phyloP scores from a whole-genome alignment of 2,888 invertebrate species.

The Ceriagrion tenellum region DNA sequence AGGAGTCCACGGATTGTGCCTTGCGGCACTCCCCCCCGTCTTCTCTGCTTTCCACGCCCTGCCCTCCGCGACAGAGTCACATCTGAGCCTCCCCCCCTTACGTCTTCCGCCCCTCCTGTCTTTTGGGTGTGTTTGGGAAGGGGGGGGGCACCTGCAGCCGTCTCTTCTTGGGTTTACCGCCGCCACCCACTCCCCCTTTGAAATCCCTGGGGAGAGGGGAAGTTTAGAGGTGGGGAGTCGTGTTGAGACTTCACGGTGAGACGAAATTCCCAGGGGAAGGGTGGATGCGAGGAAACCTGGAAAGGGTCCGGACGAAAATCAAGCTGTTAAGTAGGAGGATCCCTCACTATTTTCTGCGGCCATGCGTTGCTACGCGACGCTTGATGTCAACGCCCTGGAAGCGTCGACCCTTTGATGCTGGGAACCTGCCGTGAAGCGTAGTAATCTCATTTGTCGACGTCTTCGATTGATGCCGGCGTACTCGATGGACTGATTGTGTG shows the following conservation, averaged over 20 bases:
- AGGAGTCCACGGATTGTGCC: constrained; percentile 12
- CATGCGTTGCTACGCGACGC: constrained; percentile 7
- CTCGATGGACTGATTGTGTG: background rate
- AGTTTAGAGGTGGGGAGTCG: background rate
- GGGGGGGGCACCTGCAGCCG: background rate
- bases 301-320: constrained; percentile 23
- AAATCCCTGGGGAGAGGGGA: background rate
- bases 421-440: background rate
- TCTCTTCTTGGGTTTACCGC: background rate
- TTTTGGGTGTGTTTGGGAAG: background rate
- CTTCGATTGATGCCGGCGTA: background rate
- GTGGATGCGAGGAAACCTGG: background rate
- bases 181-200: background rate
- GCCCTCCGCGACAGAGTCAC: background rate
- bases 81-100: background rate
- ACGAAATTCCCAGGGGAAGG: background rate
- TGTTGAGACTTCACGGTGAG: background rate
- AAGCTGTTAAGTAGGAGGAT: background rate
- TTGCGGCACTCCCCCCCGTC: constrained; percentile 33
- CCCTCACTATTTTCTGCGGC: constrained; percentile 21
- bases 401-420: constrained; percentile 5
- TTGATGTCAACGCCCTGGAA: constrained; percentile 10
- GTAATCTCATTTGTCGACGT: background rate
- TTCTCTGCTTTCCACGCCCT: background rate
- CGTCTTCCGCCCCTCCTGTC: background rate